Conservation (phyloP, 1,140 invertebrate species). For the Zaprionus inermis region DNA sequence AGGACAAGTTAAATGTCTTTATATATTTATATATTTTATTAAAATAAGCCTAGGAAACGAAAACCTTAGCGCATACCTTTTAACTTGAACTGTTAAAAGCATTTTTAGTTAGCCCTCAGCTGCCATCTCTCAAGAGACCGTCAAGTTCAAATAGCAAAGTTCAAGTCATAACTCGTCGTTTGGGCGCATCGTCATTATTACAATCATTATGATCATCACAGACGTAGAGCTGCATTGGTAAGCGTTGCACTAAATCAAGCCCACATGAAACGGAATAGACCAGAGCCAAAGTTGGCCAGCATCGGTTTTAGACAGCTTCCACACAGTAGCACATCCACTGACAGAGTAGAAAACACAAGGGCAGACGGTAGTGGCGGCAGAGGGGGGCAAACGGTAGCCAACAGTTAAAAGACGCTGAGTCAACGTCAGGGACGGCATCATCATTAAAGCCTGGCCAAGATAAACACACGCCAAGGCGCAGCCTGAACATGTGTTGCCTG, state of each 20-base stretch:
- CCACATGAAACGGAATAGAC: constrained; percentile 56
- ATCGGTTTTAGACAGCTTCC: constrained; percentile 68
- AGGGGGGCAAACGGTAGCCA: constrained; percentile 37
- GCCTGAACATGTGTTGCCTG: constrained; percentile 72
- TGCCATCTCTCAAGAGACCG: neutral
- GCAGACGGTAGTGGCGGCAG: too few species aligned
- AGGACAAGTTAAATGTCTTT: too few species aligned
- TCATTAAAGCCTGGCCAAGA: constrained; percentile 63
- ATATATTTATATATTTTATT: too few species aligned
- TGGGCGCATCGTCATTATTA: constrained; percentile 13
- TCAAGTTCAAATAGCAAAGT: constrained; percentile 67
- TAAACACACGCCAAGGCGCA: constrained; percentile 69
- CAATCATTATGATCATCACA: constrained; percentile 28
- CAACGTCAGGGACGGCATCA: constrained; percentile 49
- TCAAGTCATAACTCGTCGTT: constrained; percentile 72
- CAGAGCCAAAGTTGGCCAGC: constrained; percentile 39
- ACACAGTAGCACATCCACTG: constrained; percentile 60
- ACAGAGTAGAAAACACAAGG: neutral
- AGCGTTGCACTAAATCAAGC: constrained; percentile 77
- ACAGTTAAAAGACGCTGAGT: constrained; percentile 38
- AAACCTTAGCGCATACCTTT: too few species aligned
- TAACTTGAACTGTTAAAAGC: neutral
- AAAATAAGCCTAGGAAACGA: neutral
- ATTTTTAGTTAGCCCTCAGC: constrained; percentile 14
- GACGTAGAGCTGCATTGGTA: constrained; percentile 39